Conservation (phyloP, 2,888 invertebrate species). For the Orthosia cruda region DNA sequence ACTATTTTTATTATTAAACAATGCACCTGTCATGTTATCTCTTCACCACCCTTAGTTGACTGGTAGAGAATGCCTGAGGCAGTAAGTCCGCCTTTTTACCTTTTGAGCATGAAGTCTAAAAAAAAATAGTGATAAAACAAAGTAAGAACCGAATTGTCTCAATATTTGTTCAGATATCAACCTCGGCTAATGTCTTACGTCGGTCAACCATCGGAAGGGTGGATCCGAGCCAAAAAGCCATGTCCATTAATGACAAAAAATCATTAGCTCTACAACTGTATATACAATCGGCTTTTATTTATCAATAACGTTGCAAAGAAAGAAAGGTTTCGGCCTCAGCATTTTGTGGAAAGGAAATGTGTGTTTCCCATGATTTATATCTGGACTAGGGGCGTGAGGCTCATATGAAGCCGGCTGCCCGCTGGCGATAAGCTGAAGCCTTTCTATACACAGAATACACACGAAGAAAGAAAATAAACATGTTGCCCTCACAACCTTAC, state of each 20-base stretch:
- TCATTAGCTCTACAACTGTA: conserved; percentile 59
- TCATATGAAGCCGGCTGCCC: conserved; percentile 86
- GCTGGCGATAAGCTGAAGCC: conserved; percentile 89
- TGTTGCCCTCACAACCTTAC: conserved; percentile 83
- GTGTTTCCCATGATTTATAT: conserved; percentile 91
- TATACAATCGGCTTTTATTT: conserved; percentile 72
- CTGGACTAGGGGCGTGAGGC: conserved; percentile 86
- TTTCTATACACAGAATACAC: conserved; percentile 80
- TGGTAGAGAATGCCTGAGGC: too few species aligned
- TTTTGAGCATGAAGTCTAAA: too few species aligned
- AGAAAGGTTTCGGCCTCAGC: conserved; percentile 85
- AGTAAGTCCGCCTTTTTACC: too few species aligned
- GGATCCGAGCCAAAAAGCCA: conserved; percentile 38
- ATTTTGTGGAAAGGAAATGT: conserved; percentile 90
- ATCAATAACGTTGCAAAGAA: conserved; percentile 83
- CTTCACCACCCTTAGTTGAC: too few species aligned
- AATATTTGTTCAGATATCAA: conserved; percentile 40
- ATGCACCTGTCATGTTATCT: too few species aligned
- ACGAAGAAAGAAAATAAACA: conserved; percentile 90
- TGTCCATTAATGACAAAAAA: conserved; percentile 53
- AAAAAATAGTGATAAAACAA: too few species aligned
- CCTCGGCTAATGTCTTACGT: conserved; percentile 23
- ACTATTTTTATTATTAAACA: too few species aligned
- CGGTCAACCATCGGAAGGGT: conserved; percentile 29
- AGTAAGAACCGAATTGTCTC: neutral